Evolutionary conservation across 2,888 invertebrate genomes (phyloP).

Genomic region (Mechanitis messenoides): DNA sequence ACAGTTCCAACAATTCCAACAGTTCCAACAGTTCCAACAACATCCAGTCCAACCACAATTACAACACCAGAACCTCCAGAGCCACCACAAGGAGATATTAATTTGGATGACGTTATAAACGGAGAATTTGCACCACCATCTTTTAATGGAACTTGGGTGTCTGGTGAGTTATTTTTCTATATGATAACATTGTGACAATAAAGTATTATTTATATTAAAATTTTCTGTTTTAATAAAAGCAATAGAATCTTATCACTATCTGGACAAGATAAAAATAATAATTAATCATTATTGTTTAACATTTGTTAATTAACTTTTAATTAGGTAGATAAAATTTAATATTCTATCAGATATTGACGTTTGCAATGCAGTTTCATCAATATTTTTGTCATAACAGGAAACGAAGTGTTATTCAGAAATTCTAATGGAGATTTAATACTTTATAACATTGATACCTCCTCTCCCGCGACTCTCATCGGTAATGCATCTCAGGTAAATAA

Average conservation of each 20-base stretch:
- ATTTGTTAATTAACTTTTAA: background rate
- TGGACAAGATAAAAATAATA: too few species aligned
- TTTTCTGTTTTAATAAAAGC: too few species aligned
- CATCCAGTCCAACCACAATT: constrained; percentile 21
- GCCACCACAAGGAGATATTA: constrained; percentile 51
- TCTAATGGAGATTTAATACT: constrained; percentile 74
- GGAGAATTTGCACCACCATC: constrained; percentile 80
- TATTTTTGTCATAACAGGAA: constrained; percentile 66
- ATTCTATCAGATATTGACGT: too few species aligned
- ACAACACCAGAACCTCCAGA: constrained; percentile 27
- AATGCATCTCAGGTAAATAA: constrained; percentile 67
- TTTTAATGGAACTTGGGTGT: constrained; percentile 90
- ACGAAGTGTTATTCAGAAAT: constrained; percentile 79
- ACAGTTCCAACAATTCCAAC: constrained; percentile 30
- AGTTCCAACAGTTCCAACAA: constrained; percentile 21
- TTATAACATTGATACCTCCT: constrained; percentile 67
- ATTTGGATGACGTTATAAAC: constrained; percentile 83
- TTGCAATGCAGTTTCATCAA: too few species aligned
- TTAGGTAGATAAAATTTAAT: background rate
- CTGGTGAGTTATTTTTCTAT: constrained; percentile 71
- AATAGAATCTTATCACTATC: too few species aligned
- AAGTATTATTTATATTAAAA: too few species aligned
- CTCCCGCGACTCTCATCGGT: constrained; percentile 58
- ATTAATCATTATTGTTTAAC: too few species aligned
- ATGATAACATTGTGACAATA: background rate